Conservation (phyloP, 2,113 vertebrate genomes). For the Cyprinodon variegatus region DNA sequence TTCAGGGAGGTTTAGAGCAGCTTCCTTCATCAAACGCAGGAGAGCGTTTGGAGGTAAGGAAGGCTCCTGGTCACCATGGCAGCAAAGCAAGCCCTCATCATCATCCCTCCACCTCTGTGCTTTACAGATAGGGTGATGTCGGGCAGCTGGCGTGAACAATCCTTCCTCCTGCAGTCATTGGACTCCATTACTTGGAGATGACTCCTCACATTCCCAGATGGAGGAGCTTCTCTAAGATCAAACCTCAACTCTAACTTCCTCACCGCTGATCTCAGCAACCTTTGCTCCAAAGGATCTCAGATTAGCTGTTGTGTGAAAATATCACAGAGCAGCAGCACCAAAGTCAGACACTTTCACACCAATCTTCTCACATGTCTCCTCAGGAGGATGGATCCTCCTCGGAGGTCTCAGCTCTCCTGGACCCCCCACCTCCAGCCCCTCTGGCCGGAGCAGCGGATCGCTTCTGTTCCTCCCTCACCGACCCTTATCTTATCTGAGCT, state of each 20-base stretch:
- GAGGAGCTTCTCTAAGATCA: not conserved
- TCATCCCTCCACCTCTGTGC: too few species aligned
- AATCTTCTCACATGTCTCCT: not conserved
- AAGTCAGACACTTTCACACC: not conserved
- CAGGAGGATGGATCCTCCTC: not conserved
- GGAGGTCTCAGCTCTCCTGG: not conserved
- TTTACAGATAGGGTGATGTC: not conserved
- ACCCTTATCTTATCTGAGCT: conserved; percentile 43
- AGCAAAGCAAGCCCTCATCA: not conserved
- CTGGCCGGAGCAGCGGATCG: not conserved
- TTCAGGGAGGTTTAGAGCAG: too few species aligned
- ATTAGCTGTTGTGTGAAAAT: not conserved
- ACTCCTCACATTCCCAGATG: not conserved
- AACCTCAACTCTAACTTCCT: not conserved
- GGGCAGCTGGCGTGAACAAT: not conserved
- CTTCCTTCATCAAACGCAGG: not conserved
- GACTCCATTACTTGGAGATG: not conserved
- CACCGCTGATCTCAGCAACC: not conserved
- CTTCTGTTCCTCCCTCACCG: not conserved
- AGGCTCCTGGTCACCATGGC: not conserved
- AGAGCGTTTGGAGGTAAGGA: not conserved
- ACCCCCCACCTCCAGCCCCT: too few species aligned
- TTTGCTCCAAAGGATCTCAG: not conserved
- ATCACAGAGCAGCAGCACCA: not conserved
- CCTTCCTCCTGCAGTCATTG: not conserved